Evolutionary conservation across 2,888 invertebrate genomes (phyloP), one percentile per base, ranked within the genome.

Genomic region (Drosophila monieri): DNA sequence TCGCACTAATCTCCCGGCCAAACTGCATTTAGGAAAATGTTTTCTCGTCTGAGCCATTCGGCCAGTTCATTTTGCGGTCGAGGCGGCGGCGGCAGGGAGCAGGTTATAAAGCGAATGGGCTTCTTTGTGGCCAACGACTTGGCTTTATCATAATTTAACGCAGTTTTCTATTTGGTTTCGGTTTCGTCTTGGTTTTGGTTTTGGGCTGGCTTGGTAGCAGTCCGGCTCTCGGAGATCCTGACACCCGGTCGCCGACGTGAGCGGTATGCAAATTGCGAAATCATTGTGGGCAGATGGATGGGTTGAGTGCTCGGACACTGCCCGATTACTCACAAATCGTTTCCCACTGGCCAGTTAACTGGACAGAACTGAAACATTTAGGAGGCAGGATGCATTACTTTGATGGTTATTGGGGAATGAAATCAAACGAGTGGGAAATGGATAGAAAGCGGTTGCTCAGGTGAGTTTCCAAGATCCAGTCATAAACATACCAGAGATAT

Each of bases 1-100:
- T 84, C 71, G 81, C 81, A 77, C 81, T 86, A 86, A 83, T 83
- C 81, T 83, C 53, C 68, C 66, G 61, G 68, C 78, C 78, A 71
- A 86, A 78, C 80, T 86, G 80, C 85, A 81, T 81, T 81, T 86
- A 81, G 87, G 74, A 58, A 53, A 65, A 57, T 65, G 64, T 65
- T 69, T 62, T 69, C 61, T 49, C 43, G 53, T 59, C 44, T 32
- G 69, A 27, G 54, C 54, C 73, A 62, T 70, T 78, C 35, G 35
- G 61, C 54, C 54, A 55, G 46, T 69, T 53, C 68, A 52, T 57
- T 76, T 77, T 83, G 87, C 75, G 77, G 78, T 73, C 57, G 54
- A 57, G 47, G 46, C 52, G 18, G 18, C 52, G 18, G 18, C 18
- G 21, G 60, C 60, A 47, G n/a, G 18, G 15, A 23, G 18, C 23